Conservation (phyloP, 2,113 vertebrate genomes). For the Tragelaphus scriptus region DNA sequence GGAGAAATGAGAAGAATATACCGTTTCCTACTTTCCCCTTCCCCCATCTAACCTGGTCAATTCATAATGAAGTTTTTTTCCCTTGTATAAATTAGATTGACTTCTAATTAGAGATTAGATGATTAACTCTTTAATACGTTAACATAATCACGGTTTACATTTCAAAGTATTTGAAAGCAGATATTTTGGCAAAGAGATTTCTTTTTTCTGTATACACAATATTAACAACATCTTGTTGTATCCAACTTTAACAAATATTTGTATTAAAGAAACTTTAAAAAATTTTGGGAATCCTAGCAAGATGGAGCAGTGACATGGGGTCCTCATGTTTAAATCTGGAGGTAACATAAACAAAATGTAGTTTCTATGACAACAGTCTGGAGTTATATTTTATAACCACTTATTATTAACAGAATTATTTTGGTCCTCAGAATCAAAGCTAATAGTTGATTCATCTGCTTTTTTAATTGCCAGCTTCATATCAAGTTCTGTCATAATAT, state of each 20-base stretch:
- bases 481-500: slow-evolving; percentile 14
- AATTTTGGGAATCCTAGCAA: not conserved
- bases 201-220: not conserved
- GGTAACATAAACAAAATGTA: not conserved
- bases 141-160: not conserved
- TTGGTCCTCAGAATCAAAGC: not conserved
- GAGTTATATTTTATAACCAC: slow-evolving; percentile 13
- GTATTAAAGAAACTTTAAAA: slow-evolving; percentile 25
- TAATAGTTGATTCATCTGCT: not conserved
- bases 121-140: not conserved
- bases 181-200: not conserved
- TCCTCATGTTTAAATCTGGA: not conserved
- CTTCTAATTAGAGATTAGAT: slow-evolving; percentile 4
- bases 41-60: not conserved
- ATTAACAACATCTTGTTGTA: not conserved
- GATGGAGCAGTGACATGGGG: not conserved
- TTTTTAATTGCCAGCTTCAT: not conserved
- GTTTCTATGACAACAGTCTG: not conserved
- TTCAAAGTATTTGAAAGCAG: not conserved
- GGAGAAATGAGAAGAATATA: not conserved
- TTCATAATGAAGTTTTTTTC: not conserved
- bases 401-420: not conserved
- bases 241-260: not conserved
- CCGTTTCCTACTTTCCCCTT: not conserved
- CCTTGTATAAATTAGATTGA: not conserved